phyloP scores from a whole-genome alignment of 2,888 invertebrate genomes.

The Ophion ellenae region DNA sequence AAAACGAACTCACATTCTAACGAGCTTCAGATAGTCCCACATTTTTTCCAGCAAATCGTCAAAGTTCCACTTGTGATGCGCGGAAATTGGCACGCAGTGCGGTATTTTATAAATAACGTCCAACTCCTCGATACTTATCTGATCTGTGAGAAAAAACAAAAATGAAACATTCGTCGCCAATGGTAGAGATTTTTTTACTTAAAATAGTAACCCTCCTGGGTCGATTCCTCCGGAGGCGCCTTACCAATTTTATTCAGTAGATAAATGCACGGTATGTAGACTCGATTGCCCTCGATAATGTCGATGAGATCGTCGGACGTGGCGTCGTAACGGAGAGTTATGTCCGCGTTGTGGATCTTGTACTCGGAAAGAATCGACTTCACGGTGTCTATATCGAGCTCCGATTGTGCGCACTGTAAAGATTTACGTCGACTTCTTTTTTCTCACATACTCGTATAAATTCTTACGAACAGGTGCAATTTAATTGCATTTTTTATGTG shows the following conservation, averaged over 20 bases:
- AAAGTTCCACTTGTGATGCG: conserved; percentile 99
- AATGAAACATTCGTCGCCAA: not conserved
- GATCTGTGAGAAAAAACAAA: conserved; percentile 86
- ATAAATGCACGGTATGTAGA: conserved; percentile 99
- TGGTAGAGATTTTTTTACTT: too few species aligned
- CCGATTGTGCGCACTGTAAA: conserved; percentile 92
- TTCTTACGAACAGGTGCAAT: too few species aligned
- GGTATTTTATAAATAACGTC: conserved; percentile 99
- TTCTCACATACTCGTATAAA: conserved; percentile 2
- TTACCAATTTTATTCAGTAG: conserved; percentile 98
- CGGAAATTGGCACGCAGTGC: conserved; percentile 99
- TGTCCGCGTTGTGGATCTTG: conserved; percentile 99
- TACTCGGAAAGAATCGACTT: conserved; percentile 98
- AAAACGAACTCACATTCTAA: conserved; percentile 90
- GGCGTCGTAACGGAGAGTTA: conserved; percentile 96
- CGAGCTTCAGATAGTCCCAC: conserved; percentile 98
- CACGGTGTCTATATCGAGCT: conserved; percentile 97
- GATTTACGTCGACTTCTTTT: conserved; percentile 4
- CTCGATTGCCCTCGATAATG: conserved; percentile 98
- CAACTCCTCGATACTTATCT: conserved; percentile 97
- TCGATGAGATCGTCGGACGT: conserved; percentile 99
- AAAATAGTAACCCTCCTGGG: not conserved
- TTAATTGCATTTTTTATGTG: too few species aligned
- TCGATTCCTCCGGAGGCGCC: not conserved
- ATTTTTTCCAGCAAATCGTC: conserved; percentile 98